phyloP scores from a whole-genome alignment of 92 coral and sea anemone species.

The Scolanthus callimorphus region DNA sequence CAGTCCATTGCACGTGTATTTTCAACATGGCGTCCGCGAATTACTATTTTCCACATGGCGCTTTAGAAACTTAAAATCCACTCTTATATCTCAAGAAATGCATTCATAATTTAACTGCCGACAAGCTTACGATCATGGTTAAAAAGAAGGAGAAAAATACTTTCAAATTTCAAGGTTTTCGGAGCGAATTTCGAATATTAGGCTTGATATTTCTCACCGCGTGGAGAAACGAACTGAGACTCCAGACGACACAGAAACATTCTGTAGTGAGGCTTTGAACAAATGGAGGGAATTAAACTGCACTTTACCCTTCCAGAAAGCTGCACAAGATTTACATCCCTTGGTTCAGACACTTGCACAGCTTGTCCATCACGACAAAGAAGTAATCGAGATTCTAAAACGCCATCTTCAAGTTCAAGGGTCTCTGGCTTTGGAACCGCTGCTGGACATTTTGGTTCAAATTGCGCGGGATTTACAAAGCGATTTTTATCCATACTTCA shows the following conservation, averaged over 20 bases:
- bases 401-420: conserved; percentile 53
- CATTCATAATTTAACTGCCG: too few relatives aligned
- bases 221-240: conserved; percentile 66
- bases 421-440: conserved; percentile 64
- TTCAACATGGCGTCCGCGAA: too few relatives aligned
- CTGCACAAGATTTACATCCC: conserved; percentile 45
- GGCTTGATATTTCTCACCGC: conserved; percentile 79
- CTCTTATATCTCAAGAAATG: too few relatives aligned
- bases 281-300: conserved; percentile 94
- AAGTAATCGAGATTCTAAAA: conserved; percentile 51
- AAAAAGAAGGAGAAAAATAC: conserved; percentile 70
- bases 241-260: conserved; percentile 93
- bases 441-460: conserved; percentile 80
- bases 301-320: conserved; percentile 81
- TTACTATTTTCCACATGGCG: too few relatives aligned
- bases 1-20: too few relatives aligned
- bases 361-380: conserved; percentile 71
- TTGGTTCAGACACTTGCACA: conserved; percentile 83
- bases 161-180: conserved; percentile 82
- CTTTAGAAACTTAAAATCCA: too few relatives aligned
- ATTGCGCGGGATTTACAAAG: conserved; percentile 78
- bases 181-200: conserved; percentile 86
- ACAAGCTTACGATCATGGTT: conserved; percentile 56
- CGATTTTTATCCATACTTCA: conserved; percentile 80
- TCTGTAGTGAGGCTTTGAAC: conserved; percentile 66